Base-by-base conservation (phyloP, 2,113 vertebrate genomes). In the Argyrosomus japonicus region DNA sequence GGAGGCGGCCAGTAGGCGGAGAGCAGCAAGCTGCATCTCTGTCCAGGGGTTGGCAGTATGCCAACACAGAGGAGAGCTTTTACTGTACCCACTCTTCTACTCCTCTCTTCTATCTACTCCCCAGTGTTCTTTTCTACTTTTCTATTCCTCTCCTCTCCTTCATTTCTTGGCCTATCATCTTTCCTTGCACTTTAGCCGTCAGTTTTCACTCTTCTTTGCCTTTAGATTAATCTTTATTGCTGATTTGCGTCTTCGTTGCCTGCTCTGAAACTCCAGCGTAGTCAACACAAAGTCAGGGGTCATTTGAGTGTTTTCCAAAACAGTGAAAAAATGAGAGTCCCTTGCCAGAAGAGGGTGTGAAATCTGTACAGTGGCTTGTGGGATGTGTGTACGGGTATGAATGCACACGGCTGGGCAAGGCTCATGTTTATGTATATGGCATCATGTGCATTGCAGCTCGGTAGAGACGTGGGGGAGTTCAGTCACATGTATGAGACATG, bases 1-100 rank as follows among this genome's bases (percentile, higher is more conserved):
- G 93, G 94, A 93, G 94, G 93, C 86, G 86, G 92, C 75, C 85
- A 87, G 92, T 95, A 79, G 94, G 94, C 82, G 92, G 91, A 82
- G 90, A 93, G 88, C 89, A 82, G 88, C 73, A 62, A 93, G 83
- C 81, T 84, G 88, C 88, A 93, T 84, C 92, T 81, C 92, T 89
- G 92, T 94, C 92, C 92, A 89, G 85, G 32, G 36, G 62, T 65
- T 93, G 93, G 93, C 92, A 27, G 81, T 1, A 5, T 50, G 90
- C 92, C 91, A 93, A 77, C 85, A 76, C 83, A 77, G 74, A 89
- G 69, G 81, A 90, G 82, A 87, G 88, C 88, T 89, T 89, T 85
- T 83, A 85, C 87, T 87, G 85, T 93, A 92, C 88, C 88, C 89
- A 93, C 91, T 86, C 90, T 85, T 81, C 83, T 74, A 53, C 86